Evolutionary conservation across 2,113 vertebrate genomes (phyloP).

Genomic region (Stegostoma tigrinum): DNA sequence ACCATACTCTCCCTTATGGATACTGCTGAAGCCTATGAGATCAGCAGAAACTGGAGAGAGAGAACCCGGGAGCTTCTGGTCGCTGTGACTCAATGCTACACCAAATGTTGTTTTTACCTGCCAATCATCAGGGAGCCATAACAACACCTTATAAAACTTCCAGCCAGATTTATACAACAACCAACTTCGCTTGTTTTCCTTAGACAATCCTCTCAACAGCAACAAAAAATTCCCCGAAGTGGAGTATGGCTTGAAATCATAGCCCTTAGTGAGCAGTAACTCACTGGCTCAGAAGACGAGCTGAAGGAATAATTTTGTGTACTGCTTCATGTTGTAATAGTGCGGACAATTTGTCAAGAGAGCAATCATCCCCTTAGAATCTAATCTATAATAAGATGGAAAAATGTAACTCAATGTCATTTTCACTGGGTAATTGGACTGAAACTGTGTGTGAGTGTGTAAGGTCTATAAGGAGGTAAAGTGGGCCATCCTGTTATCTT

Average conservation of each 20-base stretch:
- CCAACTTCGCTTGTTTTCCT: background rate
- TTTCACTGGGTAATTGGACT: background rate
- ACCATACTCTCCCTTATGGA: too few relatives aligned
- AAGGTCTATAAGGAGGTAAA: background rate
- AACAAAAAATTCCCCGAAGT: background rate
- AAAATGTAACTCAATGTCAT: background rate
- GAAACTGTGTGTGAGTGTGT: background rate
- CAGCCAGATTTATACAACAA: background rate
- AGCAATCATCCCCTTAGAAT: background rate
- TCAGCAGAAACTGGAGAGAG: background rate
- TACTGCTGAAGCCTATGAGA: too few relatives aligned
- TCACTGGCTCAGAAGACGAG: background rate
- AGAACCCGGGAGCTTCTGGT: background rate
- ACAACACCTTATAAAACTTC: background rate
- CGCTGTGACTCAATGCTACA: background rate
- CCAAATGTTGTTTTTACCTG: background rate
- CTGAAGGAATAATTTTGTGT: background rate
- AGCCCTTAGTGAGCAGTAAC: background rate
- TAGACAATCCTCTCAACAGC: background rate
- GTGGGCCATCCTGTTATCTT: background rate
- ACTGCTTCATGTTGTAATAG: background rate
- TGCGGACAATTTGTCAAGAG: background rate
- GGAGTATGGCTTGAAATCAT: background rate
- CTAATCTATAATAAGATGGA: background rate
- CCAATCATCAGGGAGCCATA: background rate